Evolutionary conservation across 1,140 invertebrate species (phyloP).

Genomic region (Drosophila parvula): DNA sequence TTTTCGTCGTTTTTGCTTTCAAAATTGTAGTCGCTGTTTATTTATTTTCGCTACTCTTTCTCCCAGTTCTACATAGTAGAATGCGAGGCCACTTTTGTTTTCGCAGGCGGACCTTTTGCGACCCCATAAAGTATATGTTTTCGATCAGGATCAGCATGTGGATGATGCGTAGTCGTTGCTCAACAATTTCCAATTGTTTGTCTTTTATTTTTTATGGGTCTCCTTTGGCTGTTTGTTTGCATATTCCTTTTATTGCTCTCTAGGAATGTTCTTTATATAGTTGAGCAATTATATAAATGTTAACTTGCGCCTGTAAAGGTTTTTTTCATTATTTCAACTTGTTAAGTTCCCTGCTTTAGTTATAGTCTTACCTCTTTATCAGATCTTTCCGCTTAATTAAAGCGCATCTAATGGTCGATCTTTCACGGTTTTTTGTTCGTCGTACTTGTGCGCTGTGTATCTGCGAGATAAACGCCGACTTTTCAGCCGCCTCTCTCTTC

Average conservation of each 20-base stretch:
- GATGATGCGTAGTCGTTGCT: neutral
- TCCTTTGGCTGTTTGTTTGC: neutral
- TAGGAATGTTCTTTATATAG: neutral
- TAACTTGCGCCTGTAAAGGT: neutral
- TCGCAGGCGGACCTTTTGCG: neutral
- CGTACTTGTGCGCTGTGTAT: constrained; percentile 43
- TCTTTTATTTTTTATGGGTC: neutral
- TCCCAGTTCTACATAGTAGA: constrained; percentile 13
- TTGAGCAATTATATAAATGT: neutral
- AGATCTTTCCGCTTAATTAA: constrained; percentile 22
- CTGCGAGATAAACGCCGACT: constrained; percentile 65
- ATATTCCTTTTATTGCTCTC: too few species aligned
- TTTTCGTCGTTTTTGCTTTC: constrained; percentile 69
- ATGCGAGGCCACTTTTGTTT: constrained; percentile 11
- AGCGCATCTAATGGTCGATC: constrained; percentile 42
- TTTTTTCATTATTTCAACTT: neutral
- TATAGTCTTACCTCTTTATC: too few species aligned
- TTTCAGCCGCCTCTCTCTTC: constrained; percentile 15
- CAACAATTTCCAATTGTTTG: constrained; percentile 6
- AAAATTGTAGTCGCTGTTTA: constrained; percentile 67
- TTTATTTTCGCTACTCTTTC: constrained; percentile 46
- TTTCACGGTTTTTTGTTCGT: too few species aligned
- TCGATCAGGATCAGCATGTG: constrained; percentile 10
- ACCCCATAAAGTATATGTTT: constrained; percentile 6
- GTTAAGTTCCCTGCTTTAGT: too few species aligned